These are phyloP conservation scores for Toxonevra muliebris DNA, from an alignment of 2,888 invertebrate genomes.

Conservation along the genomic window DNA sequence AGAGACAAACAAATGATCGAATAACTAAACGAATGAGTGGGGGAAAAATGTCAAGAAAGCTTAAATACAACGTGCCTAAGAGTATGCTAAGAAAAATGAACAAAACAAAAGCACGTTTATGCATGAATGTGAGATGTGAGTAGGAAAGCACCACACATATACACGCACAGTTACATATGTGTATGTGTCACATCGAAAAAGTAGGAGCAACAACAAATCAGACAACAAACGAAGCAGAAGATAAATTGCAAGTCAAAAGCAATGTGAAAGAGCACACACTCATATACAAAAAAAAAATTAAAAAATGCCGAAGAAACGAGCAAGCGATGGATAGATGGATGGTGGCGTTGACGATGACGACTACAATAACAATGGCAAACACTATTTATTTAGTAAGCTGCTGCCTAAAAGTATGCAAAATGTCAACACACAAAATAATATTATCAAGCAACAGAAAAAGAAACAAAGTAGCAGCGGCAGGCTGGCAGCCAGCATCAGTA, in stretches of 20 bases:
- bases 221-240: slow-evolving; percentile 29
- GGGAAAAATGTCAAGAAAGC: slow-evolving; percentile 5
- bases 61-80: background rate
- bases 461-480: background rate
- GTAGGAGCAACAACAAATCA: slow-evolving; percentile 23
- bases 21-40: slow-evolving; percentile 4
- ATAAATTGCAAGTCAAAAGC: slow-evolving; percentile 21
- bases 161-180: slow-evolving; percentile 7
- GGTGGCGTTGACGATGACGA: too few species aligned
- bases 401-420: slow-evolving; percentile 4
- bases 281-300: slow-evolving; percentile 24
- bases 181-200: too few species aligned
- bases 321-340: too few species aligned
- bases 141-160: background rate
- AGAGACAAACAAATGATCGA: slow-evolving; percentile 13
- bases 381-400: background rate
- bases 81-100: slow-evolving; percentile 19
- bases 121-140: background rate
- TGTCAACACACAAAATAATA: background rate
- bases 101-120: slow-evolving; percentile 8
- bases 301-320: too few species aligned
- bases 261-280: slow-evolving; percentile 15
- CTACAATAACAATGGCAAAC: too few species aligned
- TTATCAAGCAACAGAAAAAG: background rate
- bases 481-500: background rate